Base-by-base conservation (phyloP, 2,113 vertebrate species). In the Scolopax mira region DNA sequence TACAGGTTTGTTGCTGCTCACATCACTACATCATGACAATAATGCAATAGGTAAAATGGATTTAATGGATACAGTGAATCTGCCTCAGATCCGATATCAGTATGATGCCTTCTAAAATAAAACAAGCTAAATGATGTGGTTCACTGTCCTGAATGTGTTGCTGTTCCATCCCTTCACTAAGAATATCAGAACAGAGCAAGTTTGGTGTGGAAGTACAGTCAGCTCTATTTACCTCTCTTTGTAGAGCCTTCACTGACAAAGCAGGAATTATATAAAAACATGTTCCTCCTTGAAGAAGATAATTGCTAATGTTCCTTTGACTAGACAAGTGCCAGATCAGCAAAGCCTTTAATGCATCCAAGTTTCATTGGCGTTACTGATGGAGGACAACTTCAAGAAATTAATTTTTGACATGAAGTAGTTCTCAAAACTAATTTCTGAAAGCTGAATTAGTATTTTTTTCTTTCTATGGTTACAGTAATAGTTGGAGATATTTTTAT, bases 1-100 rank as follows among this genome's bases (percentile, higher is more conserved):
- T 98, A 65, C 98, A 99, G 99, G 99, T 99, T 85, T 85, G 98
- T 98, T 80, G 15, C 17, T 75, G 37, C 46, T 94, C 65, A 12
- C 33, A 1, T 17, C 1, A 7, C 25, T 84, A 31, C 44, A 37
- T 48, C 22, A 3, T 60, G 52, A 18, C 35, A 71, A 33, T 3
- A 17, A 24, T 37, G 27, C 5, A 14, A 66, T 35, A 8, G 25
- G 51, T 37, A 58, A 72, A 69, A 41, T 55, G 8, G 69, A 33
- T 58, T 67, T 51, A 42, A n/a, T 39, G 35, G 62, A 64, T 48
- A 11, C 25, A 90, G 33, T 31, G 30, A 33, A 1, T 67, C n/a
- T 58, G 13, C 61, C 49, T 83, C 18, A 9, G 44, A 25, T 28
- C 35, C 62, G 67, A 18, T 61, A 35, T 1, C n/a, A 70, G 28